phyloP scores from a whole-genome alignment of 2,888 invertebrate genomes.

The Troilus luridus region DNA sequence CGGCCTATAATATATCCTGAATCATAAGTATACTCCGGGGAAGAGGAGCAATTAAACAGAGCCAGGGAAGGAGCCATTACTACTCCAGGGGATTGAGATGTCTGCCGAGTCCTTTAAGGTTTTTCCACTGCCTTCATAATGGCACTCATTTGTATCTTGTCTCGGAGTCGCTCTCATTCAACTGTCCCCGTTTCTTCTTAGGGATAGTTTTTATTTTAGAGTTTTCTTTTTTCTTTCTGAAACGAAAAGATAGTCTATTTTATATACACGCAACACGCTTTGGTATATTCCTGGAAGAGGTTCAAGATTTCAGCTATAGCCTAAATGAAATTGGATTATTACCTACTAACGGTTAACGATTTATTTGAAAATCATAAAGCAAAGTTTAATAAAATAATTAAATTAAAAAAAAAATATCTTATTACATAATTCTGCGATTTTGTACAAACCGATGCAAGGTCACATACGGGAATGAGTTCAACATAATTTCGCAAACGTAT shows the following conservation, averaged over 20 bases:
- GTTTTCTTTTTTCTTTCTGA: background rate
- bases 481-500: too few species aligned
- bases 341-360: background rate
- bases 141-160: constrained; percentile 44
- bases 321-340: background rate
- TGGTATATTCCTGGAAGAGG: background rate
- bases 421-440: too few species aligned
- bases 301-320: background rate
- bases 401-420: too few species aligned
- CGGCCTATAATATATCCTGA: constrained; percentile 29
- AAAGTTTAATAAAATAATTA: too few species aligned
- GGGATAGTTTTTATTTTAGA: constrained; percentile 9
- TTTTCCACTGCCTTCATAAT: constrained; percentile 47
- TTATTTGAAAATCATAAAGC: too few species aligned
- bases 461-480: too few species aligned
- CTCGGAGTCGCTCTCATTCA: constrained; percentile 40
- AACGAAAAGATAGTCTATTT: background rate
- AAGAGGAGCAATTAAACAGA: constrained; percentile 18
- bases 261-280: background rate
- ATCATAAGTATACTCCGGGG: constrained; percentile 19
- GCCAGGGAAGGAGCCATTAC: background rate
- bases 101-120: constrained; percentile 47
- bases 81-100: constrained; percentile 29
- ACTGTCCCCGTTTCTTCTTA: constrained; percentile 17
- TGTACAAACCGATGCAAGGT: too few species aligned